These are phyloP conservation scores for Ophonus ardosiacus DNA, from an alignment of 2,888 invertebrate genomes.

Conservation along the genomic window DNA sequence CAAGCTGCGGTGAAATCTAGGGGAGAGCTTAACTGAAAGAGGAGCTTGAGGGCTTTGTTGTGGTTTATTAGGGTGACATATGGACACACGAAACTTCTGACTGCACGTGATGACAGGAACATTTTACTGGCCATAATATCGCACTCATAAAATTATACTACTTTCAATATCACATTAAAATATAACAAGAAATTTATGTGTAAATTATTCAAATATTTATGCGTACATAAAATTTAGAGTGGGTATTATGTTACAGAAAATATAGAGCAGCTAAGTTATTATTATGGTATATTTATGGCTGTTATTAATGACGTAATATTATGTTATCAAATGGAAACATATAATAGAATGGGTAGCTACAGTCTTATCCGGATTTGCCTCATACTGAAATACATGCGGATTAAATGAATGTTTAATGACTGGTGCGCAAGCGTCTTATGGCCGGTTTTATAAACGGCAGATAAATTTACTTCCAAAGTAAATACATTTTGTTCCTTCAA, in stretches of 20 bases:
- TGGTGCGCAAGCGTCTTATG: too few relatives aligned
- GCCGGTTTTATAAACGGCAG: too few relatives aligned
- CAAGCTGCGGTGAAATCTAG: conserved; percentile 25
- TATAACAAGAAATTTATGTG: background rate
- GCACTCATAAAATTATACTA: background rate
- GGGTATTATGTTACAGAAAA: background rate
- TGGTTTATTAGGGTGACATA: conserved; percentile 60
- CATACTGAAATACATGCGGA: too few relatives aligned
- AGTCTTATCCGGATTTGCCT: background rate
- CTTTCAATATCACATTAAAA: background rate
- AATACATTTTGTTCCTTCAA: too few relatives aligned
- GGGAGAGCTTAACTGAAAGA: background rate
- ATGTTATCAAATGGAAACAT: background rate
- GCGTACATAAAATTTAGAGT: background rate
- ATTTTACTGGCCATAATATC: conserved; percentile 4
- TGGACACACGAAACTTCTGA: conserved; percentile 53
- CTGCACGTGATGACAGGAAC: conserved; percentile 22
- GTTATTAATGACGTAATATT: background rate
- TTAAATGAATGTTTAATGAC: too few relatives aligned
- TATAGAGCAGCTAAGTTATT: background rate
- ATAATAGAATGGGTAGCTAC: background rate
- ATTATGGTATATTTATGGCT: background rate
- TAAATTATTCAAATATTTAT: conserved; percentile 3
- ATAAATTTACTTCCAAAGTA: too few relatives aligned
- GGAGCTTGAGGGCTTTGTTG: conserved; percentile 54